Evolutionary conservation across 2,113 vertebrate species (phyloP).

Genomic region (Pluvianellus socialis): DNA sequence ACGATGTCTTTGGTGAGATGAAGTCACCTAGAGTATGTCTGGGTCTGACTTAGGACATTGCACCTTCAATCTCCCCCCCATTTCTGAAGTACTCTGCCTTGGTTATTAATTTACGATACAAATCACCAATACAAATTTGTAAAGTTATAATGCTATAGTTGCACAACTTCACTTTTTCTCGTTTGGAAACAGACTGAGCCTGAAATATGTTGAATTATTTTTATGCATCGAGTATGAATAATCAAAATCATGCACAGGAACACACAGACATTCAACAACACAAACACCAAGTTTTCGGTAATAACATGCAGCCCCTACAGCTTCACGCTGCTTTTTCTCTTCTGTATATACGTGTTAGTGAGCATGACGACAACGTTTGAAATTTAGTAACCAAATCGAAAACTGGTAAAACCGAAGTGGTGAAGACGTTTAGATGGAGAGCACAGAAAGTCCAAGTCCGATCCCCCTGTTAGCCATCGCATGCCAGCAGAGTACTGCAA

Average conservation of each 20-base stretch:
- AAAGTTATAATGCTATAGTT: background rate
- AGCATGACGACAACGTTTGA: background rate
- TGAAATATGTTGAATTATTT: background rate
- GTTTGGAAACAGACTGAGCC: background rate
- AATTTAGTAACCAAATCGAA: background rate
- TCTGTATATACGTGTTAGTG: background rate
- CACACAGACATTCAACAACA: background rate
- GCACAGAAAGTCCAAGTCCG: background rate
- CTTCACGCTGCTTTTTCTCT: background rate
- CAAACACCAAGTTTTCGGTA: background rate
- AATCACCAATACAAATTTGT: background rate
- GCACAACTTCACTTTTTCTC: background rate
- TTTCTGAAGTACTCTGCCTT: background rate
- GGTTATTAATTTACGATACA: background rate
- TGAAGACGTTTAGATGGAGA: background rate
- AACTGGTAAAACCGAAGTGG: background rate
- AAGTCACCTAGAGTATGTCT: background rate
- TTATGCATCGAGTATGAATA: background rate
- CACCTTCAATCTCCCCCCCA: background rate
- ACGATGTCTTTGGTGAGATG: background rate
- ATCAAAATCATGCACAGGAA: background rate
- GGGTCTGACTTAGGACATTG: background rate
- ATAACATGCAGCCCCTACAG: background rate
- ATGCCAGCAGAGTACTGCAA: background rate
- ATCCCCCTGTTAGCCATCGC: background rate